A percentile compares a stretch with the other conserved stretches of the same genome.
Evolutionary conservation across 1,140 invertebrate genomes (phyloP).

Genomic region (Anastatus disparis): DNA sequence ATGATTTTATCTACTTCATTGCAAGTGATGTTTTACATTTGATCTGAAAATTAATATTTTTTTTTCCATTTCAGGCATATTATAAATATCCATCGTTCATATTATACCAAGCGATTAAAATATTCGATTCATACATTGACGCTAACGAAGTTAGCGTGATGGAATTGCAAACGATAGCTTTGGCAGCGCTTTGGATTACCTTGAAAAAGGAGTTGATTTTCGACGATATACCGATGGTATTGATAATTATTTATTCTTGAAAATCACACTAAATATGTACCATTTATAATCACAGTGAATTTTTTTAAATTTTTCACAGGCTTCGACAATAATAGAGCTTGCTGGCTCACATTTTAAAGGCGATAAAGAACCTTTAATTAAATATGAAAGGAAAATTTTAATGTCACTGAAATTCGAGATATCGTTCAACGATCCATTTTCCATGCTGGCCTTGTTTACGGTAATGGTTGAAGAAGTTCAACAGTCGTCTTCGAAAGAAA

Average conservation of each 20-base stretch:
- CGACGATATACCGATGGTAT: slow-evolving; percentile 47
- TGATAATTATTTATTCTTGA: slow-evolving; percentile 6
- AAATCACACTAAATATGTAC: neutral
- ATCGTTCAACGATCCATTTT: slow-evolving; percentile 48
- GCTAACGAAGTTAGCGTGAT: neutral
- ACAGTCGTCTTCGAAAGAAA: neutral
- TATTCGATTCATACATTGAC: slow-evolving; percentile 49
- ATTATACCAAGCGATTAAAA: slow-evolving; percentile 49
- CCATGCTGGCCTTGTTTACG: slow-evolving; percentile 40
- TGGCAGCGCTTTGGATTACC: slow-evolving; percentile 50
- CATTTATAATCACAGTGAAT: neutral
- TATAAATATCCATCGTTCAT: slow-evolving; percentile 41
- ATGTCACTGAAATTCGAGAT: slow-evolving; percentile 44
- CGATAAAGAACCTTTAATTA: slow-evolving; percentile 35
- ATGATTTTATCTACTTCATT: neutral
- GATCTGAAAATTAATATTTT: neutral
- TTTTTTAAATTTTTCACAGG: slow-evolving; percentile 37
- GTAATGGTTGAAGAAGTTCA: slow-evolving; percentile 7
- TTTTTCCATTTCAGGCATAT: slow-evolving; percentile 44
- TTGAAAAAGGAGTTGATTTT: slow-evolving; percentile 45
- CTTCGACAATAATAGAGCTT: slow-evolving; percentile 37
- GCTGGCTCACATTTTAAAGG: slow-evolving; percentile 34
- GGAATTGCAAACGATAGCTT: slow-evolving; percentile 44
- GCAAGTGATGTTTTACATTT: no score
- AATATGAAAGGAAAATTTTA: slow-evolving; percentile 47